These are phyloP conservation scores for Tympanoctomys barrerae DNA, from an alignment of 2,797 vertebrate species.

Conservation along the genomic window DNA sequence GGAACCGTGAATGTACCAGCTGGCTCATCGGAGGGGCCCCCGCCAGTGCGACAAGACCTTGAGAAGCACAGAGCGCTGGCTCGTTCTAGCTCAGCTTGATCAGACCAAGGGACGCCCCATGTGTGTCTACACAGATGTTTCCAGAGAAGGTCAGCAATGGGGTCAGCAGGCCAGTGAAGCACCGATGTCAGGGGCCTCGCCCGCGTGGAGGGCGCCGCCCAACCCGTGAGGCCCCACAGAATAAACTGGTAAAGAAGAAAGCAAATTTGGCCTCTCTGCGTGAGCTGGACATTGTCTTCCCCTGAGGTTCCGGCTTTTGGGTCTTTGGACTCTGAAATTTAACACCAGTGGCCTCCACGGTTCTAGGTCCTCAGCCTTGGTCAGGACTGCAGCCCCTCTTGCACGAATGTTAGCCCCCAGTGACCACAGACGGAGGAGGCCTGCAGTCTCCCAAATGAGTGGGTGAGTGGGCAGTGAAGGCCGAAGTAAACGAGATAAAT, in stretches of 20 bases:
- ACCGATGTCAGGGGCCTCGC: accelerated
- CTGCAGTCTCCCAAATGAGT: too few relatives aligned
- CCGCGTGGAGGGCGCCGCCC: accelerated
- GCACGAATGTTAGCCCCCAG: too few relatives aligned
- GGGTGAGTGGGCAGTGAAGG: too few relatives aligned
- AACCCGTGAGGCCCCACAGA: neutral
- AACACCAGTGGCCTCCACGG: neutral
- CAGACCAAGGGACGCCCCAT: neutral
- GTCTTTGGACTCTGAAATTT: neutral
- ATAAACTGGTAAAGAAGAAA: neutral
- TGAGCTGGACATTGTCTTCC: neutral
- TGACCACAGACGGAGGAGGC: too few relatives aligned
- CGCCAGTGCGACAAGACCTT: neutral
- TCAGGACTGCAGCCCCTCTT: neutral
- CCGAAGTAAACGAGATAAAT: too few relatives aligned
- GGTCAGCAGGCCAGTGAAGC: neutral
- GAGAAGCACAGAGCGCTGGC: accelerated
- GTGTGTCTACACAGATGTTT: neutral
- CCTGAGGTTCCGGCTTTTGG: neutral
- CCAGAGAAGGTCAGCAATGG: neutral
- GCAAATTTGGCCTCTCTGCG: neutral
- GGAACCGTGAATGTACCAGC: neutral
- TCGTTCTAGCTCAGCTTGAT: too few relatives aligned
- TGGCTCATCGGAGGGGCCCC: neutral
- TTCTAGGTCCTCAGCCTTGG: neutral